Percentiles rank a stretch among this genome's conserved stretches.
Conservation (phyloP, 2,888 invertebrate genomes). For the Polietes domitor region DNA sequence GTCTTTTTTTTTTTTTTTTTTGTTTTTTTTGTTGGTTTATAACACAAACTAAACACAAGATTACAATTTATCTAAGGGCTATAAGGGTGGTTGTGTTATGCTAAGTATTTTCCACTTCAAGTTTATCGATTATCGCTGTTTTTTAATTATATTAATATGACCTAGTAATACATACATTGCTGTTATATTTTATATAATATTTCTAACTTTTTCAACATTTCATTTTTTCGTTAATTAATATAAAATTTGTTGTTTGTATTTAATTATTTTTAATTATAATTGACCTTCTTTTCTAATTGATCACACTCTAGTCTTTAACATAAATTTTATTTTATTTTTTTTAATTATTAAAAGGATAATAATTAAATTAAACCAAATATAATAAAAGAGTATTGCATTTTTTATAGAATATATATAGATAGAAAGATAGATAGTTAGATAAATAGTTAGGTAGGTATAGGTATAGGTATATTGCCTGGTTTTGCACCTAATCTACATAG, state of each 20-base stretch:
- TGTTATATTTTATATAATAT: constrained; percentile 38
- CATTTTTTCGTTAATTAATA: constrained; percentile 20
- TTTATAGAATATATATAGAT: too few relatives aligned
- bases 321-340: too few relatives aligned
- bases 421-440: too few relatives aligned
- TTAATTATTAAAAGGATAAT: constrained; percentile 33
- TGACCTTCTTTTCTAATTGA: constrained; percentile 70
- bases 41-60: constrained; percentile 12
- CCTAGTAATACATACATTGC: constrained; percentile 51
- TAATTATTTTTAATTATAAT: constrained; percentile 65
- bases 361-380: constrained; percentile 1
- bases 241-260: constrained; percentile 43
- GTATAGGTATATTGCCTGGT: constrained; percentile 12
- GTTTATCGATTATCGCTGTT: background rate
- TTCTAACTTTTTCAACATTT: constrained; percentile 38
- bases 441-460: too few relatives aligned
- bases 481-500: constrained; percentile 23
- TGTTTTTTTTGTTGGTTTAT: background rate
- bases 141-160: constrained; percentile 10
- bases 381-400: constrained; percentile 48
- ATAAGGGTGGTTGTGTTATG: background rate
- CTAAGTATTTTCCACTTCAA: background rate
- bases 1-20: background rate
- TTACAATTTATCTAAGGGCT: constrained; percentile 18
- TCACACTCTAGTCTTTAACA: constrained; percentile 71